These are phyloP conservation scores for Nanorana parkeri DNA, from an alignment of 2,113 vertebrate species.

Conservation along the genomic window DNA sequence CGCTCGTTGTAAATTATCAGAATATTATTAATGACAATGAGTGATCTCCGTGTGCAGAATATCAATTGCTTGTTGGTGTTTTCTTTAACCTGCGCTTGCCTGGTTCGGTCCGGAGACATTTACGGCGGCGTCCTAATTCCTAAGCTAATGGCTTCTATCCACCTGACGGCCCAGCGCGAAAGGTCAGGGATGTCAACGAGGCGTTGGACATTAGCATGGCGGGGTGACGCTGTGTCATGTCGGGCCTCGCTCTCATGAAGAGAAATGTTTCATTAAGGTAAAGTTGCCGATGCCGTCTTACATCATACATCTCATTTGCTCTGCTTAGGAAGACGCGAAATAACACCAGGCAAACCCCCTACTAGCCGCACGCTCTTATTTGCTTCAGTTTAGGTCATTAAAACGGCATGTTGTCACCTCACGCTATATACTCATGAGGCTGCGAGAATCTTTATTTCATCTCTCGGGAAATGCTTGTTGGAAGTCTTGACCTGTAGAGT, in stretches of 20 bases:
- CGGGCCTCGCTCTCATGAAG: neutral
- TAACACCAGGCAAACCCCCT: neutral
- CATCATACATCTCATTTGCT: conserved; percentile 27
- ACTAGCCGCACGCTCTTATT: neutral
- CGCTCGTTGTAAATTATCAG: conserved; percentile 9
- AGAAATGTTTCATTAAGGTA: conserved; percentile 44
- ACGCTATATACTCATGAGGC: conserved; percentile 2
- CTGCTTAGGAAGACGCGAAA: neutral
- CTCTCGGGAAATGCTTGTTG: neutral
- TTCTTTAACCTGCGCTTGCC: conserved; percentile 21
- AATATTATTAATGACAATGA: conserved; percentile 35
- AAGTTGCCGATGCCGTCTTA: conserved; percentile 4
- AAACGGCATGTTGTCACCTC: conserved; percentile 32
- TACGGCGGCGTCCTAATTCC: neutral
- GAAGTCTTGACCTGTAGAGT: neutral
- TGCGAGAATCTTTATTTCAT: conserved; percentile 3
- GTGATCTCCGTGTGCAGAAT: conserved; percentile 2
- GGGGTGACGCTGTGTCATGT: conserved; percentile 10
- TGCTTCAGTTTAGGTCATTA: conserved; percentile 4
- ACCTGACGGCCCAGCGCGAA: conserved; percentile 6
- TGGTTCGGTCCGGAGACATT: neutral
- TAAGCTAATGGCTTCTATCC: conserved; percentile 49
- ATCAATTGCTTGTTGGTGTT: neutral
- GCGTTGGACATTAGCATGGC: conserved; percentile 2
- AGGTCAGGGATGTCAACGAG: conserved; percentile 37